Percentiles rank a stretch among this genome's conserved stretches.
Conservation (phyloP, 2,797 vertebrate genomes). For the Lepus townsendii region DNA sequence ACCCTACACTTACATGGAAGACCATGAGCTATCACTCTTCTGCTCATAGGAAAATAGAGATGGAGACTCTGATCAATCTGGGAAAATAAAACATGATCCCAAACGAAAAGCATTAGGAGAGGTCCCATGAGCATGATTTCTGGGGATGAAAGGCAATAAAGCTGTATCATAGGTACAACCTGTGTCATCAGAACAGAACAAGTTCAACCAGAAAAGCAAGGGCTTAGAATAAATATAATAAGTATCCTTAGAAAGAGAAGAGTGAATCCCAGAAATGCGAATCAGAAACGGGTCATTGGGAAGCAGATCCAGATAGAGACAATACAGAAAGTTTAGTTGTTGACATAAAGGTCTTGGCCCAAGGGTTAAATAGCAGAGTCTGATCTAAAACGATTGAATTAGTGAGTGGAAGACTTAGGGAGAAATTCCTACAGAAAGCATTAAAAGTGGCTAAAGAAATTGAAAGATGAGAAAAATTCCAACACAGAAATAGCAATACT, state of each 20-base stretch:
- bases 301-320: background rate
- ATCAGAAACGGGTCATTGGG: background rate
- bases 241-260: conserved; percentile 22
- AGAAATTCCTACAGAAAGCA: background rate
- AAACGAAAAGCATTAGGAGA: conserved; percentile 1
- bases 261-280: background rate
- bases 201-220: background rate
- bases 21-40: background rate
- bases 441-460: background rate
- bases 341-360: conserved; percentile 7
- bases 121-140: background rate
- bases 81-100: background rate
- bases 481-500: conserved; percentile 18
- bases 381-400: background rate
- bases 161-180: background rate
- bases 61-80: background rate
- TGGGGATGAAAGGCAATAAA: background rate
- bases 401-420: background rate
- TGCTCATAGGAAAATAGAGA: background rate
- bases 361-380: background rate
- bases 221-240: background rate
- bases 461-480: conserved; percentile 1
- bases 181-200: background rate
- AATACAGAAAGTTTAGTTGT: background rate
- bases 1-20: background rate